Conservation (phyloP, 2,797 vertebrate genomes). For the Glossophaga mutica region DNA sequence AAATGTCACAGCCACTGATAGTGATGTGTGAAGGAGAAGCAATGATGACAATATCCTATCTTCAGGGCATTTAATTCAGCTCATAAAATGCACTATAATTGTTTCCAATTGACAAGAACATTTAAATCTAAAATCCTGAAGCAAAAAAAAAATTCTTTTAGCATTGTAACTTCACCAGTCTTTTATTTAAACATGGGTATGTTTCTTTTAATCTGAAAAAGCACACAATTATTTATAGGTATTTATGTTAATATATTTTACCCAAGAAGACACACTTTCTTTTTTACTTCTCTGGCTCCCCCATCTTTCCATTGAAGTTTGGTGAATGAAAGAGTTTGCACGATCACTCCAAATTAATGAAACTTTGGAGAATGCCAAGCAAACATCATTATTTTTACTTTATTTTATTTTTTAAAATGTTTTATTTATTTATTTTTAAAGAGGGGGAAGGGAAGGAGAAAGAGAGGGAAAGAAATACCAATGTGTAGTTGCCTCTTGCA, state of each 20-base stretch:
- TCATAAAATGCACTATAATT: neutral
- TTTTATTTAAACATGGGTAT: neutral
- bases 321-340: neutral
- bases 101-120: neutral
- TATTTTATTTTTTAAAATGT: neutral
- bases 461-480: too few relatives aligned
- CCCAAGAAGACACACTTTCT: neutral
- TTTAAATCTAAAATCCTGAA: neutral
- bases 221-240: neutral
- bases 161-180: neutral
- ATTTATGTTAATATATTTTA: neutral
- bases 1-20: neutral
- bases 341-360: neutral
- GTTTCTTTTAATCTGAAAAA: conserved; percentile 24
- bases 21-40: neutral
- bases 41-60: neutral
- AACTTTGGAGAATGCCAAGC: neutral
- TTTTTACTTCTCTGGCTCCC: neutral
- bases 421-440: too few relatives aligned
- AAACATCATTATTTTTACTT: neutral
- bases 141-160: neutral
- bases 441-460: too few relatives aligned
- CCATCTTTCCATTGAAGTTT: neutral
- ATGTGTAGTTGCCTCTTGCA: too few relatives aligned
- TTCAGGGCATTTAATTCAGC: neutral